Base-by-base conservation (phyloP, 1,140 invertebrate species). In the Anagrus nilaparvatae region DNA sequence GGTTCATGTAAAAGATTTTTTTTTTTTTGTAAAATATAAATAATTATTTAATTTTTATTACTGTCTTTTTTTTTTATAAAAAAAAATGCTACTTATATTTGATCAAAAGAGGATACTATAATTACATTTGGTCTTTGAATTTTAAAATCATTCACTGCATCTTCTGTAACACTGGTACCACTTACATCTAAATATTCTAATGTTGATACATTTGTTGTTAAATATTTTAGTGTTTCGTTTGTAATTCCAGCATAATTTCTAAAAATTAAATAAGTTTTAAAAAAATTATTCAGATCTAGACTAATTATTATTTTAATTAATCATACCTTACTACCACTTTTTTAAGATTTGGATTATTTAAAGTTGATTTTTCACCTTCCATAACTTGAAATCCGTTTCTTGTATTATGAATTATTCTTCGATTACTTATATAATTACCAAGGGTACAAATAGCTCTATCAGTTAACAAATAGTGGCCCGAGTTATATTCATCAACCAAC, bases 241-340 rank as follows among this genome's bases (percentile, higher is more conserved):
- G 80, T 81, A 2, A 84, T 72, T 40, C 63, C 64, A 6, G 68
- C 60, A 58, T 76, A 83, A 35, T 79, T 76, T 29, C 74, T 73
- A 25, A 72, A 63, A 69, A 61, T 43, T 4, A 18, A 8, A 28
- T 38, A 4, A 23, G 13, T 3, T 20, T 6, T 70, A 46, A 38
- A 10, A 19, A 36, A 32, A 38, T 40, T 23, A 32, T 30, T 40
- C 13, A 19, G 13, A 27, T 39, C 1, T 13, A 37, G 29, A n/a
- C n/a, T n/a, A n/a, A n/a, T n/a, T 30, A 44, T 0, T 60, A 58
- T 17, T 61, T 42, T 5, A 43, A 36, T 14, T 31, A 17, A 39
- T 37, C 38, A 50, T 55, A 63, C 63, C 65, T 55, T 25, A 65
- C 55, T 19, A 64, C 57, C 47, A 64, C 40, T 48, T 56, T 60